Evolutionary conservation across 92 coral and sea anemone genomes (phyloP).

Genomic region (Ricordea florida): DNA sequence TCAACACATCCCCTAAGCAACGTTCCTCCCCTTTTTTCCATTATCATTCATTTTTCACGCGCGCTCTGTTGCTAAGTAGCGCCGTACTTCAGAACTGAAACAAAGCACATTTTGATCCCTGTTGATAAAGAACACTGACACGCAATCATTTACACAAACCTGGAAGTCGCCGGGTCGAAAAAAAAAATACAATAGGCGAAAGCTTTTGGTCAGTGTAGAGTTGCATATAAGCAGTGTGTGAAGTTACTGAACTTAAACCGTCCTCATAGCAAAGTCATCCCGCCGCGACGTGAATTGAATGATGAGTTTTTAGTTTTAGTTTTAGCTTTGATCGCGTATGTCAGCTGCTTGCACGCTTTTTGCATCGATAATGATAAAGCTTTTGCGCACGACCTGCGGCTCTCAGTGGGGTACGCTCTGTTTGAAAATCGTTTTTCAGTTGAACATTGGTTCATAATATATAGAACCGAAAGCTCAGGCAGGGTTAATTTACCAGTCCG

Average conservation of each 20-base stretch:
- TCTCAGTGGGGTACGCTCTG: neutral
- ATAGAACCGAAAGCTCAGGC: too few species aligned
- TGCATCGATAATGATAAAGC: slow-evolving; percentile 24
- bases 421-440: neutral
- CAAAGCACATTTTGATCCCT: slow-evolving; percentile 28
- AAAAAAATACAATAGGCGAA: too few species aligned
- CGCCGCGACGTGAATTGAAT: too few species aligned
- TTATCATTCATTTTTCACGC: neutral
- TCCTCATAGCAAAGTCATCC: too few species aligned
- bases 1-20: slow-evolving; percentile 45
- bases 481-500: too few species aligned
- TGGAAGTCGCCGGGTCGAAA: too few species aligned
- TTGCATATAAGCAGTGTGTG: too few species aligned
- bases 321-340: neutral
- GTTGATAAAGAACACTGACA: slow-evolving; percentile 16
- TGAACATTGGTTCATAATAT: too few species aligned
- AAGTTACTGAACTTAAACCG: too few species aligned
- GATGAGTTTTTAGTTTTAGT: too few species aligned
- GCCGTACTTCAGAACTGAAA: neutral
- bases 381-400: neutral
- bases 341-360: slow-evolving; percentile 35
- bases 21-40: too few species aligned
- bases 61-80: slow-evolving; percentile 21
- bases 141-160: slow-evolving; percentile 1
- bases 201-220: too few species aligned